A percentile compares a stretch with the other conserved stretches of the same genome.
Evolutionary conservation across 92 coral and sea anemone genomes (phyloP).

Genomic region (Palythoa caribaeorum): DNA sequence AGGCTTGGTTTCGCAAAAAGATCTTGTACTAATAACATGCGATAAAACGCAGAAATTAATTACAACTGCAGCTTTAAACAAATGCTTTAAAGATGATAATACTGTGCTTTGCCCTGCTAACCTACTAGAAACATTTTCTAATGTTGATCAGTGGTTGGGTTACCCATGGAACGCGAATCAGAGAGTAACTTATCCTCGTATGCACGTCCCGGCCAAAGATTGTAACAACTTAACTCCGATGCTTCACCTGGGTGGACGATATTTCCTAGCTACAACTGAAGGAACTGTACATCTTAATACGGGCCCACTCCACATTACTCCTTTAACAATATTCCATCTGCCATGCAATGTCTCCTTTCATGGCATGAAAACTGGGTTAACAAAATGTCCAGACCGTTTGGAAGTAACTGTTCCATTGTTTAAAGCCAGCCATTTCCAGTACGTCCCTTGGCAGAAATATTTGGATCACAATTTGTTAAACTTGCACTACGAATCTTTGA

Average conservation of each 20-base stretch:
- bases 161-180: background rate
- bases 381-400: constrained; percentile 13
- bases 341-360: constrained; percentile 31
- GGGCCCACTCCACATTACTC: constrained; percentile 17
- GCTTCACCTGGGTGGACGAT: background rate
- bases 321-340: constrained; percentile 23
- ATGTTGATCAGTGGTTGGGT: background rate
- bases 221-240: background rate
- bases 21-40: background rate
- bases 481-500: constrained; percentile 44
- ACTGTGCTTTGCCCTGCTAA: background rate
- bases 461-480: too few relatives aligned
- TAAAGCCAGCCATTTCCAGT: too few relatives aligned
- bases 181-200: background rate
- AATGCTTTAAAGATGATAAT: background rate
- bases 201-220: background rate
- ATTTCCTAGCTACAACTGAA: background rate
- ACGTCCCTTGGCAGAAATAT: too few relatives aligned
- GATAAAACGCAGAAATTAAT: background rate
- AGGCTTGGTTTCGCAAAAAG: background rate
- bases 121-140: too few relatives aligned
- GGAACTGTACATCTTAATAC: too few relatives aligned
- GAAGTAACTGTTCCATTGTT: constrained; percentile 37
- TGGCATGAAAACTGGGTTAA: constrained; percentile 30
- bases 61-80: background rate